Conservation (phyloP, 2,888 invertebrate species). For the Eugnorisma glareosa region DNA sequence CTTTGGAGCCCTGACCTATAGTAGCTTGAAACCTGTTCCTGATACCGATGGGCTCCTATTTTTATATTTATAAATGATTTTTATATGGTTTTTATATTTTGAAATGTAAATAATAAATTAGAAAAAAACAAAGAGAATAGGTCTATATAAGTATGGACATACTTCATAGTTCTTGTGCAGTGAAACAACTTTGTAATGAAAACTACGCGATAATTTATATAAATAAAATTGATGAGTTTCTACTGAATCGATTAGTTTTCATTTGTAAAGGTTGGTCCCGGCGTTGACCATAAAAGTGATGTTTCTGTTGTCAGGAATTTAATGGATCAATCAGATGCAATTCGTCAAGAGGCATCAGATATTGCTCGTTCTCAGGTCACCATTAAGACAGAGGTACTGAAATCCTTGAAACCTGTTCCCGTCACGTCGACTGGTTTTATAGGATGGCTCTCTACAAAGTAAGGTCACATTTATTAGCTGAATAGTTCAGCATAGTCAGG, state of each 20-base stretch:
- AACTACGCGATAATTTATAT: not conserved
- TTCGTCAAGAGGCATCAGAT: slow-evolving; percentile 74
- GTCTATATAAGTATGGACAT: not conserved
- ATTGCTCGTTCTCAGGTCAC: slow-evolving; percentile 71
- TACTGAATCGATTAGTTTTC: not conserved
- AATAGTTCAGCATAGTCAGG: not conserved
- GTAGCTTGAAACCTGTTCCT: not conserved
- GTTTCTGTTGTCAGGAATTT: slow-evolving; percentile 71
- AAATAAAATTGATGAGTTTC: not conserved
- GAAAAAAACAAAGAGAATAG: not conserved
- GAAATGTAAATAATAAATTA: not conserved
- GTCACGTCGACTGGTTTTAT: slow-evolving; percentile 81
- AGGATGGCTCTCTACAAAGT: slow-evolving; percentile 86
- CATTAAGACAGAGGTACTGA: slow-evolving; percentile 71
- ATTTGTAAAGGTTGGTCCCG: not conserved
- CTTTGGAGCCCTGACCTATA: not conserved
- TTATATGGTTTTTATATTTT: not conserved
- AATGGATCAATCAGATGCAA: slow-evolving; percentile 73
- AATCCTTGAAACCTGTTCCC: slow-evolving; percentile 84
- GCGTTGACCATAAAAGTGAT: not conserved
- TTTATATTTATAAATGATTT: not conserved
- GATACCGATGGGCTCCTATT: not conserved
- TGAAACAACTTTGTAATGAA: not conserved
- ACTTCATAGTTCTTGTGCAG: not conserved
- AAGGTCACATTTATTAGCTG: not conserved